Evolutionary conservation across 2,797 vertebrate species (phyloP), one percentile per base, ranked within the genome.

Genomic region (Pristis pectinata): DNA sequence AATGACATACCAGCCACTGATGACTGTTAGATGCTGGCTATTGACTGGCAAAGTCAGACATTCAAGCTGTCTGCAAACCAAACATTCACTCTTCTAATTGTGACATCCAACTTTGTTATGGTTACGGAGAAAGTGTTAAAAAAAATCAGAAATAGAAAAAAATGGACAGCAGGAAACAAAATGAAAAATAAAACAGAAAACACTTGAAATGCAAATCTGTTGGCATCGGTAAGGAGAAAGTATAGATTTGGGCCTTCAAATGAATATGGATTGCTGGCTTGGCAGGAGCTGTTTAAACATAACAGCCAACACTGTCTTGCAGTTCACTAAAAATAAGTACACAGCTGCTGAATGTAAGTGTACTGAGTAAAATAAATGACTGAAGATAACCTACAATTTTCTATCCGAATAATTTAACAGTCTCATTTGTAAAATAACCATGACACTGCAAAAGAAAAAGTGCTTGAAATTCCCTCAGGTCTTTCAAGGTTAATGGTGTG

Each of bases 401-500:
- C 64, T 17, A 74, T 76, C 30, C 72, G 70, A 94, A 76, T 76
- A 94, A 94, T 76, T 94, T 94, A 94, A 94, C 10, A 30, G 70
- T 27, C 64, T 74, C 70, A 94, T 94, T 76, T 94, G 44, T 72
- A 74, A 94, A 94, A 94, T 74, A n/a, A 76, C 3, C 70, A 74
- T 94, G 92, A 94, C 70, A 74, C 70, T 76, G 92, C 67, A 53
- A 74, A 93, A 76, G 44, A 53, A 70, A 56, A 44, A 94, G 44
- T 74, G 41, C 44, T 34, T 15, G 70, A 76, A 76, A 74, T 34
- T 53, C 70, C 92, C 67, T 56, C 41, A 30, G 92, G 70, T 13
- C 22, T 94, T 76, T 53, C 92, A 94, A 94, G 92, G 92, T 94
- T 94, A 94, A 94, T 94, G 70, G 92, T 93, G 67, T 94, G 44